Base-by-base conservation (phyloP, 2,797 vertebrate genomes). In the Australoheros facetus region DNA sequence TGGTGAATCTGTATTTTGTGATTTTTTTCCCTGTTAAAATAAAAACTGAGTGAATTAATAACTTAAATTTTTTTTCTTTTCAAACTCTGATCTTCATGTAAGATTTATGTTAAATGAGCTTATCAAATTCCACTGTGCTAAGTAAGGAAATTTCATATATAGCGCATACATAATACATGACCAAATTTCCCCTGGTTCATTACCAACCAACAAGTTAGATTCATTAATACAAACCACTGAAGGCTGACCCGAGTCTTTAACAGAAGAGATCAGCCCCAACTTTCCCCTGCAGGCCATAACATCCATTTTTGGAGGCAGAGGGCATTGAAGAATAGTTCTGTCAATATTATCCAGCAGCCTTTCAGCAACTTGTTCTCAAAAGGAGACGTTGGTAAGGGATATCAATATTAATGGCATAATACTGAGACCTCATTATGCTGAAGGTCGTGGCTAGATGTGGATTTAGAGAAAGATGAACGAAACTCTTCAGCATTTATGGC, bases 321-420 rank as follows among this genome's bases (percentile, higher is more conserved):
- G 14, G 34, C 23, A 79, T 83, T 75, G 85, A 77, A 39, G 62
- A 81, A 80, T 21, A 71, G 78, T 77, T 83, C 30, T 77, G 82
- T 86, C 82, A 87, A 89, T 80, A 85, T 82, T 59, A 88, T 66
- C 75, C 76, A 71, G 66, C 60, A 72, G 80, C 64, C 80, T 84
- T 84, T 85, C 26, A 80, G 75, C 39, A 81, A 80, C 81, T 59
- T 81, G 76, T 84, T 86, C 76, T 81, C 2, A 11, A 81, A 85
- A 82, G 34, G 57, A 53, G 74, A 77, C 39, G 79, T 30, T 83
- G 72, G 71, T 70, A 54, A 74, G 73, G 71, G 78, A 78, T 86
- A 93, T 94, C 88, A 93, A 93, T 94, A 94, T 94, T 93, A 90
- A 94, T 93, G 86, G 53, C 78, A 73, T 84, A 89, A 88, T 74